phyloP scores from a whole-genome alignment of 1,140 invertebrate species.

The Drosophila varians region DNA sequence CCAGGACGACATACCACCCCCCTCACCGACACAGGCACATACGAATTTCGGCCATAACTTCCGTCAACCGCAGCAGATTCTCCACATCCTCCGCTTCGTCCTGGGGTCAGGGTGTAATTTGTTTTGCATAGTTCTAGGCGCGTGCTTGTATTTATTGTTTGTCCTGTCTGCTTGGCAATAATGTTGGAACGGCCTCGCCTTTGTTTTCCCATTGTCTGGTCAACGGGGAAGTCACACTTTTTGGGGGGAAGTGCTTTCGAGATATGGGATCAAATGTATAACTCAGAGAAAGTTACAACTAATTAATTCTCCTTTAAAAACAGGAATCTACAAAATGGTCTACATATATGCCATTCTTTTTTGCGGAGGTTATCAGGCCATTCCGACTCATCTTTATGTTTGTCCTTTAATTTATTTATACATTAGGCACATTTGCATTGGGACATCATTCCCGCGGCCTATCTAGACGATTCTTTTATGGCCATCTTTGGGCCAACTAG shows the following conservation, averaged over 20 bases:
- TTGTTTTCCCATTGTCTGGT: slow-evolving; percentile 54
- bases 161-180: slow-evolving; percentile 24
- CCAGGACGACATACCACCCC: not conserved
- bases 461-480: slow-evolving; percentile 42
- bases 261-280: not conserved
- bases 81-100: not conserved
- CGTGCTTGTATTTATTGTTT: slow-evolving; percentile 70
- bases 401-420: slow-evolving; percentile 53
- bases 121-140: slow-evolving; percentile 69
- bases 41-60: slow-evolving; percentile 39
- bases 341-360: slow-evolving; percentile 3
- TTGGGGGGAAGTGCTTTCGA: not conserved
- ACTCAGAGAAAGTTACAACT: not conserved
- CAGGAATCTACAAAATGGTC: not conserved
- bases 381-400: slow-evolving; percentile 46
- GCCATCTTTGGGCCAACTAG: slow-evolving; percentile 36
- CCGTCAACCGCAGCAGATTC: slow-evolving; percentile 43
- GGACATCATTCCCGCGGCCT: slow-evolving; percentile 26
- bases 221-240: slow-evolving; percentile 4
- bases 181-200: slow-evolving; percentile 3
- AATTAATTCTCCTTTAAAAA: not conserved
- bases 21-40: slow-evolving; percentile 1
- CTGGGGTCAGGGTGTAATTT: slow-evolving; percentile 50
- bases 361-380: slow-evolving; percentile 38
- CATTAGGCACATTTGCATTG: slow-evolving; percentile 39